A percentile compares a stretch with the other conserved stretches of the same genome.
Evolutionary conservation across 2,797 vertebrate genomes (phyloP).

Genomic region (Macrochelys suwanniensis): DNA sequence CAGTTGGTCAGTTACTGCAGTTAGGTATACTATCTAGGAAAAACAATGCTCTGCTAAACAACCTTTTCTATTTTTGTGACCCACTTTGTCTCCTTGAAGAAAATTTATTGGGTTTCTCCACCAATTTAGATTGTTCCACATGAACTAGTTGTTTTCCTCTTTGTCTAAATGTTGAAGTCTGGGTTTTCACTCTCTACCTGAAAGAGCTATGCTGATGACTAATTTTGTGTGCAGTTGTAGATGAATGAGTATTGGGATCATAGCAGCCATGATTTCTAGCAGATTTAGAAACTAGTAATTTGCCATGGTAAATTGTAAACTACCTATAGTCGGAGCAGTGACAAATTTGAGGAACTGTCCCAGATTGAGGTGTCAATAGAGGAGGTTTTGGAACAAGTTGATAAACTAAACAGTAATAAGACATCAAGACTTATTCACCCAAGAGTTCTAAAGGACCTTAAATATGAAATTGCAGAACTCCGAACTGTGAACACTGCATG

Average conservation of each 20-base stretch:
- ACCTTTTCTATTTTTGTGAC: background rate
- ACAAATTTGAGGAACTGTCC: background rate
- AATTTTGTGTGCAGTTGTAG: background rate
- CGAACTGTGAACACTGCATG: too few species aligned
- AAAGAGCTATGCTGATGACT: fast-evolving
- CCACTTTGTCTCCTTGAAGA: background rate
- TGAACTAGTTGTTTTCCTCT: background rate
- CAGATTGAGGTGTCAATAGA: background rate
- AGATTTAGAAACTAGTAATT: background rate
- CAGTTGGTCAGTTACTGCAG: background rate
- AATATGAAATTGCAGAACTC: too few species aligned
- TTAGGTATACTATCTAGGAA: background rate
- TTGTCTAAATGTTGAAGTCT: background rate
- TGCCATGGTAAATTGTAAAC: background rate
- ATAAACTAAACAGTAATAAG: background rate
- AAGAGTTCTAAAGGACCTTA: too few species aligned
- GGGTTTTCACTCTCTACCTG: background rate
- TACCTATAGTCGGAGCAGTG: background rate
- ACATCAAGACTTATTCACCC: too few species aligned
- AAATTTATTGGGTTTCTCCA: background rate
- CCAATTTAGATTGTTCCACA: background rate
- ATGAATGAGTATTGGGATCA: background rate
- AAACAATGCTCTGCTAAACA: background rate
- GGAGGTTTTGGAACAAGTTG: background rate
- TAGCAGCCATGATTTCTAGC: background rate